These are phyloP conservation scores for Phyllopteryx taeniolatus DNA, from an alignment of 2,113 vertebrate genomes.

Conservation along the genomic window DNA sequence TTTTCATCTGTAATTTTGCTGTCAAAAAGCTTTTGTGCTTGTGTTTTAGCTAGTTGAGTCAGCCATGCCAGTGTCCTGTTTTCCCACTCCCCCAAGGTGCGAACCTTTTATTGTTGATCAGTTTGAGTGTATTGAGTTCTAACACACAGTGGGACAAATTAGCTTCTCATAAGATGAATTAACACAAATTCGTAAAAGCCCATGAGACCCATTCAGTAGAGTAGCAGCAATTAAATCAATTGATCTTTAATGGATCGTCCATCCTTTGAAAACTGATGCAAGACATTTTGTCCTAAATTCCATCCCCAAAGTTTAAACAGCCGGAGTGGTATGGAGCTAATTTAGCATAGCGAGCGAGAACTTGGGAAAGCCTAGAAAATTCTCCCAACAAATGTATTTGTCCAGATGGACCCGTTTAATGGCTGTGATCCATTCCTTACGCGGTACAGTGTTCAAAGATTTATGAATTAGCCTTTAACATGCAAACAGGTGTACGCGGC, in stretches of 20 bases:
- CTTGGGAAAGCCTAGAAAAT: conserved; percentile 16
- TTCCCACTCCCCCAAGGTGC: not conserved
- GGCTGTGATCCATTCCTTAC: conserved; percentile 51
- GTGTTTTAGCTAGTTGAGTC: not conserved
- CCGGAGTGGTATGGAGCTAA: conserved; percentile 37
- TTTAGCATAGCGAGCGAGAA: conserved; percentile 39
- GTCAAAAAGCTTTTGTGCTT: not conserved
- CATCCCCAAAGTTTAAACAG: conserved; percentile 31
- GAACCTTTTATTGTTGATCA: not conserved
- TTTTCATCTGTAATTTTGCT: no score
- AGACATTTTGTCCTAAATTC: conserved; percentile 51
- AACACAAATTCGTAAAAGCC: conserved; percentile 34
- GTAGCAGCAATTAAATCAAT: conserved; percentile 50
- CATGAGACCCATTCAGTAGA: conserved; percentile 42
- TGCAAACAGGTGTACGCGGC: conserved; percentile 68
- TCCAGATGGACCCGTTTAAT: conserved; percentile 66
- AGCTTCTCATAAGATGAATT: conserved; percentile 44
- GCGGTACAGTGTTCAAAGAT: conserved; percentile 35
- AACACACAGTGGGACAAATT: not conserved
- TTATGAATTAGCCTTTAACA: conserved; percentile 68
- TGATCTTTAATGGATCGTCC: conserved; percentile 32
- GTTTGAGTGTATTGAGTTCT: not conserved
- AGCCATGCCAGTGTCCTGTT: not conserved
- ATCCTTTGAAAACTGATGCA: conserved; percentile 36
- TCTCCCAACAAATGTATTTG: conserved; percentile 41